phyloP scores from a whole-genome alignment of 2,888 invertebrate genomes.

The Eupithecia inturbata region DNA sequence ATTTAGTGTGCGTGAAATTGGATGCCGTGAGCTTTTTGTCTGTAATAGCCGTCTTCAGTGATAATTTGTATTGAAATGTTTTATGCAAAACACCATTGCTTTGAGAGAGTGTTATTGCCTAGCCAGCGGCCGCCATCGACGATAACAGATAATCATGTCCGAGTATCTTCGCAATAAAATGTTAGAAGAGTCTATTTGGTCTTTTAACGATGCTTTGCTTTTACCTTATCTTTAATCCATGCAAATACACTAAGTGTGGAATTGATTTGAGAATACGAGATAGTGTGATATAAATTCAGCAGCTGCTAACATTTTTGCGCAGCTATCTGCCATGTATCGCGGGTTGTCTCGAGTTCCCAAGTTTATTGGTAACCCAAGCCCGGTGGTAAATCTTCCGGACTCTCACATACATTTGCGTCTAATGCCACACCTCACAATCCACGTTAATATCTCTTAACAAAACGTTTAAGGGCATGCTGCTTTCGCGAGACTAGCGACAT shows the following conservation, averaged over 20 bases:
- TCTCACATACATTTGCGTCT: conserved; percentile 40
- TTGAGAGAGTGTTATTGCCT: conserved; percentile 53
- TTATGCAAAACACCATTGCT: conserved; percentile 59
- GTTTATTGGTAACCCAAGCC: conserved; percentile 37
- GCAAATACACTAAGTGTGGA: conserved; percentile 33
- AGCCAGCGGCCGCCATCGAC: conserved; percentile 47
- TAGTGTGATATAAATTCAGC: conserved; percentile 7
- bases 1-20: conserved; percentile 82
- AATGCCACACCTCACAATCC: conserved; percentile 50
- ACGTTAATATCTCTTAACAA: conserved; percentile 60
- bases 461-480: conserved; percentile 64
- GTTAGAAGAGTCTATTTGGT: conserved; percentile 63
- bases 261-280: conserved; percentile 18
- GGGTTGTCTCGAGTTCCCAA: conserved; percentile 30
- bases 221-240: conserved; percentile 66
- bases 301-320: conserved; percentile 22
- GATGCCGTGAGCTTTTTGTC: conserved; percentile 68
- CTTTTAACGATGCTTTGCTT: conserved; percentile 72
- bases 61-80: conserved; percentile 71
- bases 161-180: conserved; percentile 64
- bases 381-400: conserved; percentile 39
- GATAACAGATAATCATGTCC: conserved; percentile 55
- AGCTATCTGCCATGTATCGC: conserved; percentile 23
- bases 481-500: conserved; percentile 54
- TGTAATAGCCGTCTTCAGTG: conserved; percentile 51